Percentiles rank a stretch among this genome's conserved stretches.
These are phyloP conservation scores for Drosophila elegans DNA, from an alignment of 1,140 invertebrate species.

Conservation along the genomic window DNA sequence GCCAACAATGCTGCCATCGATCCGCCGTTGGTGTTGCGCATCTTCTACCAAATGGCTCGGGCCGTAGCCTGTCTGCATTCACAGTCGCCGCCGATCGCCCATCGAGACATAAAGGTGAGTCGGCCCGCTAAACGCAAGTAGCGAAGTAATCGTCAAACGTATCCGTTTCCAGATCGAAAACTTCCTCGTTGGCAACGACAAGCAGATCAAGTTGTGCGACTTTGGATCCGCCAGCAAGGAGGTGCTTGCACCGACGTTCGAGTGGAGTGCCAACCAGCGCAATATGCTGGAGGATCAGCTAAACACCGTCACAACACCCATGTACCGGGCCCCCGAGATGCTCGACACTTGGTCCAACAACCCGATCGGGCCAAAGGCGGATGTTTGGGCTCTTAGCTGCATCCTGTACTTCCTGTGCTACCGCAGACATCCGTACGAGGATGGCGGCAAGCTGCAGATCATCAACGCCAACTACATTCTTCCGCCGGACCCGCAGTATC, in stretches of 20 bases:
- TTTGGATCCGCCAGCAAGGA: slow-evolving; percentile 98
- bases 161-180: slow-evolving; percentile 87
- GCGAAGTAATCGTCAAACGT: not conserved
- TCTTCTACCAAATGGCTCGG: slow-evolving; percentile 96
- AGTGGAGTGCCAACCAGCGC: slow-evolving; percentile 96
- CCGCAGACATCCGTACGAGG: slow-evolving; percentile 98
- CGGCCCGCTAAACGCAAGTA: not conserved
- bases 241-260: slow-evolving; percentile 92
- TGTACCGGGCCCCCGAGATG: slow-evolving; percentile 98
- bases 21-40: slow-evolving; percentile 91
- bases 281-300: slow-evolving; percentile 96
- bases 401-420: slow-evolving; percentile 97
- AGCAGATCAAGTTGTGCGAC: slow-evolving; percentile 98
- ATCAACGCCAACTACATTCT: slow-evolving; percentile 98
- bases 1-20: slow-evolving; percentile 87
- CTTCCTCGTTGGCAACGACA: slow-evolving; percentile 90
- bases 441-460: slow-evolving; percentile 97
- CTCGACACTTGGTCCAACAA: slow-evolving; percentile 99
- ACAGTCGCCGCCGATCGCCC: slow-evolving; percentile 94
- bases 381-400: slow-evolving; percentile 99
- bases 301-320: slow-evolving; percentile 92
- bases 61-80: slow-evolving; percentile 97
- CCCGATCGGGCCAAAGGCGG: slow-evolving; percentile 94
- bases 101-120: slow-evolving; percentile 92
- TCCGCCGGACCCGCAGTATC: slow-evolving; percentile 91